Evolutionary conservation across 2,113 vertebrate genomes (phyloP).

Genomic region (Synodontis membranacea): DNA sequence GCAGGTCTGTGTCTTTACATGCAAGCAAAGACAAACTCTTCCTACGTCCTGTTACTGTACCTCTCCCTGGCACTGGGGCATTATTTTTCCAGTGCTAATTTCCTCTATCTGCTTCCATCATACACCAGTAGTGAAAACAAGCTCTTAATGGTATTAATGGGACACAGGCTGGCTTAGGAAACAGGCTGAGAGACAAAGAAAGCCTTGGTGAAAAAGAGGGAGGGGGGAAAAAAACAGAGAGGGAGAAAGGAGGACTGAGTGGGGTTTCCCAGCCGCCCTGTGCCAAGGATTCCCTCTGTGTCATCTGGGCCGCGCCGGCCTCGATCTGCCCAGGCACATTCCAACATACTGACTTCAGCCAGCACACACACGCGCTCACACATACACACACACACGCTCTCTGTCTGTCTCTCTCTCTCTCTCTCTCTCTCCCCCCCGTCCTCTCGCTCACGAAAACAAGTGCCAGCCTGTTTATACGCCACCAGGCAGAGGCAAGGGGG

Average conservation of each 20-base stretch:
- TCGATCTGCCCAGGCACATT: slow-evolving; percentile 75
- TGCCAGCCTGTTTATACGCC: slow-evolving; percentile 70
- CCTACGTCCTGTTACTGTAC: slow-evolving; percentile 51
- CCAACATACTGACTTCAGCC: slow-evolving; percentile 72
- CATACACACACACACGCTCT: neutral
- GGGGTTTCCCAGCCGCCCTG: slow-evolving; percentile 71
- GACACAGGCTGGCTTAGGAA: slow-evolving; percentile 62
- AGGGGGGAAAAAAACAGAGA: neutral
- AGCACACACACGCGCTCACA: slow-evolving; percentile 34
- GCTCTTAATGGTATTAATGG: slow-evolving; percentile 57
- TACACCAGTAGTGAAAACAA: neutral
- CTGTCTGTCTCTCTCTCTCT: neutral
- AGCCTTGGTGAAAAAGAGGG: slow-evolving; percentile 47
- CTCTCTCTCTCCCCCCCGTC: slow-evolving; percentile 43
- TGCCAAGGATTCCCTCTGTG: slow-evolving; percentile 82
- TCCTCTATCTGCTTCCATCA: slow-evolving; percentile 1
- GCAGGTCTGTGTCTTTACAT: neutral
- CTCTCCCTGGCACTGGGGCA: slow-evolving; percentile 41
- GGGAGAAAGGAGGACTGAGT: slow-evolving; percentile 52
- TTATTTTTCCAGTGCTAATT: slow-evolving; percentile 3
- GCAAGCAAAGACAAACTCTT: neutral
- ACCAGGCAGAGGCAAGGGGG: slow-evolving; percentile 62
- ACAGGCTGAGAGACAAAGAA: slow-evolving; percentile 61
- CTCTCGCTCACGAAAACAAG: slow-evolving; percentile 68
- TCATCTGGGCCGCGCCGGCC: slow-evolving; percentile 71